Evolutionary conservation across 1,140 invertebrate species (phyloP), one percentile per base, ranked within the genome.

Genomic region (Zaprionus lachaisei): DNA sequence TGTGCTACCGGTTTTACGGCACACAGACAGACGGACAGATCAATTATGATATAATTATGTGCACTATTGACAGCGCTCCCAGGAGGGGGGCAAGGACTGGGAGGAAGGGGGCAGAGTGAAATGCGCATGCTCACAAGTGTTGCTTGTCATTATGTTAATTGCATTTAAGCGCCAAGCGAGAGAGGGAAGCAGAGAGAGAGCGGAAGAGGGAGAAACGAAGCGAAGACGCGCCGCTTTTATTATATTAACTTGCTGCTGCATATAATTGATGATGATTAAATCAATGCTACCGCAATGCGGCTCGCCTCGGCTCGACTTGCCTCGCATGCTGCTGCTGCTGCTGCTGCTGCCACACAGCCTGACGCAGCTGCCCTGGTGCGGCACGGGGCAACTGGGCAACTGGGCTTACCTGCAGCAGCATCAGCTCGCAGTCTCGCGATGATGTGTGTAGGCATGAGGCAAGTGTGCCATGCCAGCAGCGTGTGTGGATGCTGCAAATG

Each of bases 261-360:
- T 90, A 90, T 89, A 89, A 89, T 89, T 89, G 85, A 89, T 89
- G 85, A 89, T 89, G 85, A 89, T 89, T 89, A 89, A 89, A 89
- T 89, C 85, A 89, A 89, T 89, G 85, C 85, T 89, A 89, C 85
- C 76, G 85, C 85, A 89, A 90, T 89, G 85, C 85, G 85, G 81
- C 79, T 69, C 77, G 69, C 61, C n/a, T 66, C 85, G 85, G 81
- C 79, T 69, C 72, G 69, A 57, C 7, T 66, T 77, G 61, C 58
- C 49, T 14, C 24, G 47, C 67, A 47, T 68, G 37, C 26, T n/a
- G 55, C 24, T 58, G 31, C 56, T 14, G 24, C 24, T 24, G 20
- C 20, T 22, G 20, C 20, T 22, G 20, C 20, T 22, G 20, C 20
- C 24, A 24, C 24, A 24, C 24, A 24, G 24, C 24, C 24, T 24